Base-by-base conservation (phyloP, 2,888 invertebrate genomes). In the Eugnorisma glareosa region DNA sequence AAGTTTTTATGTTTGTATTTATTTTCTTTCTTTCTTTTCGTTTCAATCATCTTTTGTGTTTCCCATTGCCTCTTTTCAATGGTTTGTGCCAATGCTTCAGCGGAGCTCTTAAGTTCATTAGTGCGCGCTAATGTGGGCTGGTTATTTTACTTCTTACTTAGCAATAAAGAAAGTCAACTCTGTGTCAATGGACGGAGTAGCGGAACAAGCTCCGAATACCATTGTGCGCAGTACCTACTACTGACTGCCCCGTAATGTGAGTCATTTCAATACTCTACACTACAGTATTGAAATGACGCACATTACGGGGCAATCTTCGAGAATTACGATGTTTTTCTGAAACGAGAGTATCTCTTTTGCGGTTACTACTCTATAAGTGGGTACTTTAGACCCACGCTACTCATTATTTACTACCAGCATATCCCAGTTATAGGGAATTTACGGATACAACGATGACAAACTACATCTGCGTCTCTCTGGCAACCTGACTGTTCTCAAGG, bases 91-190 rank as follows among this genome's bases (percentile, higher is more conserved):
- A 45, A 11, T 31, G 18, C 18, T 28, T 8, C 28, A 6, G 24
- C 24, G 15, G 3, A 15, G 31, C 40, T 63, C 31, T 18, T n/a
- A n/a, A n/a, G 40, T 21, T 68, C 21, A n/a, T 18, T n/a, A 48
- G 48, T 61, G 76, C 61, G 59, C 59, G 43, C n/a, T 45, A 57
- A 57, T 43, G n/a, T 35, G 57, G 24, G 35, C 28, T 75, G n/a
- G 24, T 75, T 31, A 48, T 48, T 54, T 59, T 45, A 45, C 18
- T 37, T 24, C 18, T 7, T 37, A 13, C 31, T 61, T 15, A 8
- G 48, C 37, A 13, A 40, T 31, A 61, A 45, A 74, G 45, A 61
- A 74, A 48, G 45, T 40, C 31, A 31, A 48, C 18, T 48, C 76
- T n/a, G 18, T 31, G 35, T n/a, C 13, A 11, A 5, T 31, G 8